Base-by-base conservation (phyloP, 37 sponge, comb jelly and placozoan genomes). In the Geodia barretti region DNA sequence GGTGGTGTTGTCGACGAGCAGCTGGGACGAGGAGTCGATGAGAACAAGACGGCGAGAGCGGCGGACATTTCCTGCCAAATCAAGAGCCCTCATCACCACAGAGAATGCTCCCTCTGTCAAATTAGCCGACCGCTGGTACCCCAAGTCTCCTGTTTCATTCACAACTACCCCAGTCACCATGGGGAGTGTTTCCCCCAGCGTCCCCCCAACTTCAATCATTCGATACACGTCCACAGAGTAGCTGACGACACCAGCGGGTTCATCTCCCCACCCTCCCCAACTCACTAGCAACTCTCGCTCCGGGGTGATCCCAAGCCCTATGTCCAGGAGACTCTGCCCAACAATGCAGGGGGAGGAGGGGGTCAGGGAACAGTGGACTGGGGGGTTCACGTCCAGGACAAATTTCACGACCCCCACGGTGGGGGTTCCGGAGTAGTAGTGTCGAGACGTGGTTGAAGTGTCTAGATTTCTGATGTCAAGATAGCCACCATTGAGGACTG, bases 251-350 rank as follows among this genome's bases (percentile, higher is more conserved):
- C 76, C 83, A 0, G 94, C 72, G 35, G 89, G 94, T 17, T 33
- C 35, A 62, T 93, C 94, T 0, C 5, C 29, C 86, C 87, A 93
- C 11, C 94, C 94, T 1, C 94, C 94, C 94, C 94, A 93, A n/a
- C 28, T 1, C 5, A 85, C 74, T 1, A 47, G 24, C 24, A 76
- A 62, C 23, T 14, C 34, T n/a, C 64, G 39, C 34, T n/a, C 8
- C 21, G 42, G 21, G n/a, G n/a, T n/a, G n/a, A n/a, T n/a, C n/a
- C 24, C 23, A 70, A 3, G 37, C 24, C 24, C 71, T 24, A 36
- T 60, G 34, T 62, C 32, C 72, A 28, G n/a, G n/a, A n/a, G n/a
- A n/a, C n/a, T n/a, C n/a, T n/a, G n/a, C n/a, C n/a, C n/a, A 7
- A 24, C n/a, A 8, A 60, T 54, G 40, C 86, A 83, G 31, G 26